Base-by-base conservation (phyloP, 2,888 invertebrate species). In the Heteropelma amictum region DNA sequence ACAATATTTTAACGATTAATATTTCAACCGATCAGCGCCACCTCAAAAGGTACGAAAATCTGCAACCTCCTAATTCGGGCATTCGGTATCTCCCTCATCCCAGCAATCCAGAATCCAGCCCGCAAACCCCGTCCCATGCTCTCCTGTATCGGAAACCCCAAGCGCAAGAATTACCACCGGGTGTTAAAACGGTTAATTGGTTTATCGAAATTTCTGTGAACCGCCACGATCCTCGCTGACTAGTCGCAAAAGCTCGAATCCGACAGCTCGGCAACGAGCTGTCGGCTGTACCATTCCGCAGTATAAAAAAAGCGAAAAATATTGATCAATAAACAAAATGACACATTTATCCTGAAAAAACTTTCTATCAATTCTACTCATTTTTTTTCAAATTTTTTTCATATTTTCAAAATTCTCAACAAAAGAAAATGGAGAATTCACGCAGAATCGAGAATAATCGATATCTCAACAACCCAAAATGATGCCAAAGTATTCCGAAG, bases 1-100 rank as follows among this genome's bases (percentile, higher is more conserved):
- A 85, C 86, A 86, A 86, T 86, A 87, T 87, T 87, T 86, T n/a
- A n/a, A 85, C 83, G 80, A 85, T 87, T 87, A 87, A 87, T 86
- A 86, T 87, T 87, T 86, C 84, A 85, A 83, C 82, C 85, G 83
- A 87, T 87, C 85, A 86, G 84, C 85, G 83, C 83, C 86, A 84
- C 82, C 82, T 86, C 85, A 81, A 84, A 82, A 84, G 77, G 61
- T 64, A 72, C 69, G 73, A 68, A 77, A 78, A 72, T 61, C 60
- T 54, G 40, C 73, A 54, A 61, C 49, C 17, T 54, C 56, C 56
- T 49, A 65, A 51, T 60, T 61, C 42, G 67, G 30, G 42, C 42
- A n/a, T 30, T 30, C 58, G n/a, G n/a, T 53, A 40, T 45, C 56
- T 47, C 30, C 45, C 10, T 61, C 56, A 47, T 7, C 14, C 14